Evolutionary conservation across 2,113 vertebrate species (phyloP), one percentile per base, ranked within the genome.

Genomic region (Brevimyrus niger): DNA sequence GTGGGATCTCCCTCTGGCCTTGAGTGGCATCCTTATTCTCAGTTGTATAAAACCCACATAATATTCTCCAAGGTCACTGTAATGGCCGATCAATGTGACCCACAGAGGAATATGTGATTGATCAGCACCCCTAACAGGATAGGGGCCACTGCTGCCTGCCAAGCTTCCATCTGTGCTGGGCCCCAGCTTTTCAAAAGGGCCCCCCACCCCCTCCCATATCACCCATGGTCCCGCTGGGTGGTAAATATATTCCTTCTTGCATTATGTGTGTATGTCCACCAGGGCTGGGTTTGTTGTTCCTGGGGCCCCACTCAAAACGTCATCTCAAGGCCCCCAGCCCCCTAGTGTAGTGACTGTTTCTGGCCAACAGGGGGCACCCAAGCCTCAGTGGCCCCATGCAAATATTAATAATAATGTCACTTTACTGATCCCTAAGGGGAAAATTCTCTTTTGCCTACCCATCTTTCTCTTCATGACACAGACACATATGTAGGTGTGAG

Each of bases 61-160:
- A 91, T 92, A 92, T 93, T 94, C 93, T 93, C 93, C 90, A 90
- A 87, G 89, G 94, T 92, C 92, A 91, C 90, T 93, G 80, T 90
- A 90, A 92, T 92, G 91, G 90, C 53, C 88, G 90, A 94, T 96
- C 92, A 73, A 95, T 94, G 94, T 69, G 65, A 88, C 93, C 89
- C 91, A 92, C 94, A n/a, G 83, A 86, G 92, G 93, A 88, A 92
- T 51, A 90, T 76, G 90, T 94, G 94, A 96, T 92, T 92, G 94
- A 96, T 96, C 93, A 93, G 92, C 89, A 92, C 90, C 89, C 90
- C 85, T 17, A 89, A 93, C 89, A 90, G 91, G 90, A 92, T 82
- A 89, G 85, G 88, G 8, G 92, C 89, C 89, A 27, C 80, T 89
- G 85, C 91, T 35, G 31, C 21, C 10, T 19, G 5, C 2, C 38